These are phyloP conservation scores for Drosophila gaucha DNA, from an alignment of 2,888 invertebrate genomes.

Conservation along the genomic window DNA sequence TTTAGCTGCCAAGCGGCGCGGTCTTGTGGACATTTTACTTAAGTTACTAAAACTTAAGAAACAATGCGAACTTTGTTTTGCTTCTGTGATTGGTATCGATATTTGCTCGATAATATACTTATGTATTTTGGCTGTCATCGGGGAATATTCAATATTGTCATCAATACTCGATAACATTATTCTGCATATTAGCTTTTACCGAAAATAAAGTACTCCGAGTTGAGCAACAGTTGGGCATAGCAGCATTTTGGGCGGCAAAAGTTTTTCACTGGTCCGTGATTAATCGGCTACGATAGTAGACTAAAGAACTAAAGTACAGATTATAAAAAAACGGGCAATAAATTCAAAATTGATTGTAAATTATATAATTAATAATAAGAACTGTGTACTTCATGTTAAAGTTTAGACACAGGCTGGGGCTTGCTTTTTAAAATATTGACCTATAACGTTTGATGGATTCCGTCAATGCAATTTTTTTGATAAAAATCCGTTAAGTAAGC, in stretches of 20 bases:
- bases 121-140: too few relatives aligned
- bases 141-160: not conserved
- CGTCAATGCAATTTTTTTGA: too few relatives aligned
- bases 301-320: too few relatives aligned
- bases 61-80: not conserved
- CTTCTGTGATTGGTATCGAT: not conserved
- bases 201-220: not conserved
- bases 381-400: too few relatives aligned
- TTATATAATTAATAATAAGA: too few relatives aligned
- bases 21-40: slow-evolving; percentile 50
- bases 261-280: not conserved
- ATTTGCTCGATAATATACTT: not conserved
- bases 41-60: not conserved
- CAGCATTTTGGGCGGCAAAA: slow-evolving; percentile 7
- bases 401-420: too few relatives aligned
- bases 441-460: too few relatives aligned
- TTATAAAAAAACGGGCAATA: too few relatives aligned
- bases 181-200: not conserved
- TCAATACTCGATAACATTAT: not conserved
- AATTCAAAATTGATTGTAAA: too few relatives aligned
- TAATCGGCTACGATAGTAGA: too few relatives aligned
- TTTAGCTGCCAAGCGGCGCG: slow-evolving; percentile 63
- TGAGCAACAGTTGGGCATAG: slow-evolving; percentile 5
- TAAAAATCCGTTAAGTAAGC: too few relatives aligned
- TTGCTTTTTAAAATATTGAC: too few relatives aligned